Base-by-base conservation (phyloP, 2,888 invertebrate genomes). In the Chelonus formosanus region DNA sequence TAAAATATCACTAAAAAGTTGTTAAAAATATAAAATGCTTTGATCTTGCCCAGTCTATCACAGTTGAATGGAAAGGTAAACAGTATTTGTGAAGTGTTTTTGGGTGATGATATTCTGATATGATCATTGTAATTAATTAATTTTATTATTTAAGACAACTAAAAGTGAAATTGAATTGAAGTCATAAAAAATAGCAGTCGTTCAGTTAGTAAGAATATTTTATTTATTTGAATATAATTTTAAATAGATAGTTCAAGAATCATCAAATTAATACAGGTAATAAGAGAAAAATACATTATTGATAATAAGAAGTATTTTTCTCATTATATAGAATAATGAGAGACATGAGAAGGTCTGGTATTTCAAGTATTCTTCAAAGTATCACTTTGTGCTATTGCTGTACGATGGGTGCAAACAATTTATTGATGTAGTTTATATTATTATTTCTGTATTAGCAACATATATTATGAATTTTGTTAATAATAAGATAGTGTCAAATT, bases 141-240 rank as follows among this genome's bases (percentile, higher is more conserved):
- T 34, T n/a, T 44, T n/a, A 40, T 5, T 53, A 55, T 63, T 56
- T 54, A 35, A 40, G 44, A 32, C 10, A 34, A 35, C 57, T 35
- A 43, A 20, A 43, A 44, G 31, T 35, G 52, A 45, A 59, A 45
- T 31, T 31, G 56, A 54, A 47, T 67, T 52, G 50, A 35, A 55
- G 10, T 50, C 52, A 45, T 31, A n/a, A 43, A 52, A 58, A 48
- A 44, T 20, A 20, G 20, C 20, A 20, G 20, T 20, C 20, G 40
- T 34, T 62, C 60, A 59, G 50, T 62, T 53, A 63, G 48, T 47
- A 58, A 55, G 56, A 69, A 67, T 55, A 59, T 67, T 68, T 66
- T 66, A 69, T 66, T 71, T 71, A 71, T 69, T 69, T 60, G 50
- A 67, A 20, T 20, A 20, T 69, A 69, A 67, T 66, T 43, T 63